Base-by-base conservation (phyloP, 1,140 invertebrate species). In the Liolophura sinensis region DNA sequence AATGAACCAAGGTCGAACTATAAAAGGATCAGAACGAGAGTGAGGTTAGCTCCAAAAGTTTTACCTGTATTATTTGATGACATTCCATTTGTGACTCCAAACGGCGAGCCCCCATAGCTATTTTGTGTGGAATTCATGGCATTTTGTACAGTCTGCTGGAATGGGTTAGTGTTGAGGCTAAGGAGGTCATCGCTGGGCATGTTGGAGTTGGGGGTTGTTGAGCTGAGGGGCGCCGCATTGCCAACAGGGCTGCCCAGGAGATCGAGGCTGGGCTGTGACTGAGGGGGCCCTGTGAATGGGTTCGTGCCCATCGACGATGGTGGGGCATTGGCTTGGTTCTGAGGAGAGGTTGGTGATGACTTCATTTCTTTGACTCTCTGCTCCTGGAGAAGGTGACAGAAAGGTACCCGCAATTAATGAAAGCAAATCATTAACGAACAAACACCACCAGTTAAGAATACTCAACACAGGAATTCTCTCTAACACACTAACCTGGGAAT, bases 101-200 rank as follows among this genome's bases (percentile, higher is more conserved):
- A 49, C 22, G 9, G 48, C 40, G 31, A 18, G 31, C 47, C 47
- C 27, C 27, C 59, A 22, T 20, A 27, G 22, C 59, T n/a, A 40
- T 40, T 40, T 40, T 3, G 31, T 40, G 31, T 40, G 31, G 31
- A 40, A 40, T 40, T 40, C 46, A 79, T 79, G 6, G 75, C 75
- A 57, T 71, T 76, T 57, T 81, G 74, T n/a, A 81, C 73, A 67
- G 73, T 93, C 78, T 95, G 92, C 47, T 92, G 91, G 83, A 96
- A 97, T 25, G 95, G 95, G 88, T 96, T 97, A 89, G 69, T 27
- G 57, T 68, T 27, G 70, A 96, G 85, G 77, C 94, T 92, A 48
- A 97, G 87, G 65, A 96, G 86, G 86, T 96, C 95, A 78, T 96
- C 94, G 11, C 93, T 94, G 25, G 93, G 91, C 18, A 85, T 62